Conservation (phyloP, 2,113 vertebrate species). For the Agelaius phoeniceus region DNA sequence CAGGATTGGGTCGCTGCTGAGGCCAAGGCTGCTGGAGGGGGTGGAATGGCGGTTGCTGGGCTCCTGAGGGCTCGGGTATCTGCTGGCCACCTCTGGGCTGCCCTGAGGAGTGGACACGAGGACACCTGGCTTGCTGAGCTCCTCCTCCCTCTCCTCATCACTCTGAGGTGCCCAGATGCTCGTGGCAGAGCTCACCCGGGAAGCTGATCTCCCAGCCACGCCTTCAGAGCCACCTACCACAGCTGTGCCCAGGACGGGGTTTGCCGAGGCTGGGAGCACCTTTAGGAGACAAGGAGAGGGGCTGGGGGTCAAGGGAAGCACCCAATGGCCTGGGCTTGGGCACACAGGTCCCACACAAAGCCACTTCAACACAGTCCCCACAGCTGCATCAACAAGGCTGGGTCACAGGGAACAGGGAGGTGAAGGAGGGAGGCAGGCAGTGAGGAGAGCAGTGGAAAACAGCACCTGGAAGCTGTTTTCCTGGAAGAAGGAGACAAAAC, state of each 20-base stretch:
- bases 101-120: fast-evolving
- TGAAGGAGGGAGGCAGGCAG: not conserved
- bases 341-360: not conserved
- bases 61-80: fast-evolving
- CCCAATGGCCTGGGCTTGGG: not conserved
- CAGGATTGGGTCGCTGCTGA: not conserved
- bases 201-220: fast-evolving
- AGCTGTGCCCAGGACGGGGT: not conserved
- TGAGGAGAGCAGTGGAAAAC: not conserved
- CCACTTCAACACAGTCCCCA: not conserved
- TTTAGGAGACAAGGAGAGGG: slow-evolving; percentile 13
- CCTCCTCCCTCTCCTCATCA: not conserved
- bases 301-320: not conserved
- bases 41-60: fast-evolving
- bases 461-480: not conserved
- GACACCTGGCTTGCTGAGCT: not conserved
- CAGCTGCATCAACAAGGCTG: not conserved
- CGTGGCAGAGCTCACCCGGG: fast-evolving
- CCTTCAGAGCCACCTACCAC: not conserved
- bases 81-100: fast-evolving
- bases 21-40: fast-evolving
- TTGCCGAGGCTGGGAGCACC: not conserved
- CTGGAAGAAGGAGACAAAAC: not conserved
- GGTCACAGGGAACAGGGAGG: not conserved
- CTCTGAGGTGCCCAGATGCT: fast-evolving